Base-by-base conservation (phyloP, 2,888 invertebrate species). In the Zelleria hepariella region DNA sequence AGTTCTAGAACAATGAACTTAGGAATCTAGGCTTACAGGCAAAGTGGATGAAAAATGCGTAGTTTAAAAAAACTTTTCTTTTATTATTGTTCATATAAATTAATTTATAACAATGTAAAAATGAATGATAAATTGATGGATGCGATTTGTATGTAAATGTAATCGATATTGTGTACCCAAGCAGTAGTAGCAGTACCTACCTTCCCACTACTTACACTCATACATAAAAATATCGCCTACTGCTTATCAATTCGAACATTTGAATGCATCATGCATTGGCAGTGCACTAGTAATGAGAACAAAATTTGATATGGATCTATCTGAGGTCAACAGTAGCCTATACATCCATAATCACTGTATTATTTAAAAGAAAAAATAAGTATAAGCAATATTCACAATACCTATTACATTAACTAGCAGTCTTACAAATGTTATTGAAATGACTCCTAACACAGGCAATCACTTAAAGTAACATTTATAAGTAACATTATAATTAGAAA, bases 71-170 rank as follows among this genome's bases (percentile, higher is more conserved):
- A 72, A 65, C 62, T 65, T 75, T 42, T 32, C 6, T 5, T 42
- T 15, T 42, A 78, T 80, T 81, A 84, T 84, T 86, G 78, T 82
- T 82, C 79, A 77, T 78, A 81, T 85, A 86, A 85, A 85, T 86
- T 82, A 83, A 60, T 71, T 79, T 27, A 32, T 21, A 78, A 77
- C 68, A 69, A 68, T 65, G 63, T 80, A 78, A 78, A 76, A 74
- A 70, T 71, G 69, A 67, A 71, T 72, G 68, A 77, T 70, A 63
- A 68, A 70, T 72, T 68, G 70, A 74, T 71, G 65, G 10, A 42
- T 32, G 32, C 4, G 32, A 42, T 42, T 15, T 15, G 10, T 15
- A 42, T 42, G 10, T 42, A 15, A 42, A 15, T 15, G 32, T 5
- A 42, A 73, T 62, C 72, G 74, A 70, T 77, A 77, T 80, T 42